phyloP scores from a whole-genome alignment of 1,140 invertebrate species.

The Trypoxylus dichotomus region DNA sequence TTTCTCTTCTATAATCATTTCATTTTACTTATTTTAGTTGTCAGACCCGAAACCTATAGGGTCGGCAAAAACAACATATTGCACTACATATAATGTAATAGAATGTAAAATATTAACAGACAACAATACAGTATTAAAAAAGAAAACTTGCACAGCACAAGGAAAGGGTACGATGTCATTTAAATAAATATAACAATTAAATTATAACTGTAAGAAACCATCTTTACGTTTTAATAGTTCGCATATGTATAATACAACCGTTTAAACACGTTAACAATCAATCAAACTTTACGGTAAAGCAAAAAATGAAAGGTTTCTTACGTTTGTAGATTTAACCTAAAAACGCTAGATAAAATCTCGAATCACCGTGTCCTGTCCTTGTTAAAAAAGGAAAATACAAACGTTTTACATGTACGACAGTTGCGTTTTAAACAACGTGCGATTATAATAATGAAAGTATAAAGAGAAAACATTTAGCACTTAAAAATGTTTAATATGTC shows the following conservation, averaged over 20 bases:
- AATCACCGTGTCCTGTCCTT: conserved; percentile 1
- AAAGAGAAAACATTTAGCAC: conserved; percentile 20
- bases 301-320: neutral
- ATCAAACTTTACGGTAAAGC: neutral
- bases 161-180: neutral
- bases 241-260: neutral
- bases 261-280: neutral
- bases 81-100: conserved; percentile 25
- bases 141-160: conserved; percentile 3
- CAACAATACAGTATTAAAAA: conserved; percentile 8
- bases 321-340: conserved; percentile 7
- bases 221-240: neutral
- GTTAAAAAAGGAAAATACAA: conserved; percentile 10
- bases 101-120: conserved; percentile 23
- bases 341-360: conserved; percentile 1
- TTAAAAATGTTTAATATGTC: conserved; percentile 13
- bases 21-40: conserved; percentile 12
- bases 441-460: conserved; percentile 23
- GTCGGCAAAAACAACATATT: conserved; percentile 23
- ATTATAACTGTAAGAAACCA: neutral
- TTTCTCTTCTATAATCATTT: conserved; percentile 10
- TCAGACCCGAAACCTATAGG: conserved; percentile 10
- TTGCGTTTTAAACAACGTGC: conserved; percentile 21
- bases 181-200: conserved; percentile 6
- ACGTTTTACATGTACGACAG: conserved; percentile 10